Base-by-base conservation (phyloP, 2,113 vertebrate genomes). In the Cyanistes caeruleus region DNA sequence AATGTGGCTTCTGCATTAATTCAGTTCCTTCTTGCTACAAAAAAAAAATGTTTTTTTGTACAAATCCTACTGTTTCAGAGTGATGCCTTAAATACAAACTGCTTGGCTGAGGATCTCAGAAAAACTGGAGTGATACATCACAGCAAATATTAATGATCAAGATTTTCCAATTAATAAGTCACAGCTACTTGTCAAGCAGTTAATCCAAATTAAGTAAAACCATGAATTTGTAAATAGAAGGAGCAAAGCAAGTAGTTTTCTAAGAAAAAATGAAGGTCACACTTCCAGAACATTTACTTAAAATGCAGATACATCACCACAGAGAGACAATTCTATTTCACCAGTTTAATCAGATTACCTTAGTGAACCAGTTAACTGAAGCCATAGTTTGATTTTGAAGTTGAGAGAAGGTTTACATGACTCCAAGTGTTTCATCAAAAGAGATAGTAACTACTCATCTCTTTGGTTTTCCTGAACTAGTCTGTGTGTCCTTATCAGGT, bases 91-190 rank as follows among this genome's bases (percentile, higher is more conserved):
- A 92, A 74, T 94, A 95, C n/a, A 94, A 84, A 60, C 44, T 81
- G 46, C 60, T 78, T 96, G 77, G 77, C 82, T 59, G 22, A 87
- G 86, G 55, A 78, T 69, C 87, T 95, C 92, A 93, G 60, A 95
- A 93, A 87, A 87, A 41, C 75, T 89, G n/a, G 53, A 81, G 60
- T 90, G 78, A 92, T 89, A 75, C 49, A 89, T 96, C 81, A 96
- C 86, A 87, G 73, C 68, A 93, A 88, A 94, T 79, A 89, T 93
- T 95, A 96, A 91, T 22, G 20, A 97, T 93, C 90, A 97, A 97
- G 84, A 58, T 69, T 97, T 97, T 96, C 82, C 85, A 95, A 89
- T 97, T 97, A 96, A 78, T 82, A 91, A 89, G 85, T 96, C 79
- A 96, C 82, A 95, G n/a, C 79, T 87, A 49, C 53, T 79, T 95